Evolutionary conservation across 2,113 vertebrate species (phyloP).

Genomic region (Sardina pilchardus): DNA sequence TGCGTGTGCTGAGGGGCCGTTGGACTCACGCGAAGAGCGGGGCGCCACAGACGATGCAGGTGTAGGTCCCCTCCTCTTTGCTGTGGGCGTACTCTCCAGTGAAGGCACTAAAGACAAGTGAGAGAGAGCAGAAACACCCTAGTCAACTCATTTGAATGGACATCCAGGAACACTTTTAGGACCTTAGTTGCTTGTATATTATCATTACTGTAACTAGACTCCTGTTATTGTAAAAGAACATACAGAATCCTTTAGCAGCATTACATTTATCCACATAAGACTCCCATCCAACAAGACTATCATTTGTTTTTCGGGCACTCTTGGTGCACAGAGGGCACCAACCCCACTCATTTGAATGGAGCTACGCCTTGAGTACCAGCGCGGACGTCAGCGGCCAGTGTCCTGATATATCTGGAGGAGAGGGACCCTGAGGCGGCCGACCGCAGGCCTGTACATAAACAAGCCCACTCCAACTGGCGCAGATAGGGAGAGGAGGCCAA

Average conservation of each 20-base stretch:
- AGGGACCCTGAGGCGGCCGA: not conserved
- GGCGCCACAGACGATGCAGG: slow-evolving; percentile 88
- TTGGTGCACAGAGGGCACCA: not conserved
- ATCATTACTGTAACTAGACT: not conserved
- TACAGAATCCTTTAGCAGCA: not conserved
- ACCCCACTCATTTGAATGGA: not conserved
- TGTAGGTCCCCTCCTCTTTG: slow-evolving; percentile 87
- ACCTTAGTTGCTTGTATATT: not conserved
- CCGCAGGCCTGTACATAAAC: slow-evolving; percentile 1
- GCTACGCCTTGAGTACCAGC: not conserved
- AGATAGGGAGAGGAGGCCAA: not conserved
- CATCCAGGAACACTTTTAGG: not conserved
- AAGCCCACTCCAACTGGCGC: not conserved
- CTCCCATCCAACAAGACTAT: not conserved
- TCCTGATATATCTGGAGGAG: slow-evolving; percentile 16
- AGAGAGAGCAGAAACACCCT: not conserved
- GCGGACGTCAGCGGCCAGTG: not conserved
- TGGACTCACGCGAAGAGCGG: slow-evolving; percentile 84
- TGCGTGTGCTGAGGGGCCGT: no score
- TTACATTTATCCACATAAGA: not conserved
- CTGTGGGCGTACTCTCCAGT: slow-evolving; percentile 83
- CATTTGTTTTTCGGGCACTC: not conserved
- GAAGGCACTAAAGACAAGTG: slow-evolving; percentile 80
- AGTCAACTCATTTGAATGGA: not conserved
- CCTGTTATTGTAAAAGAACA: not conserved